Percentiles rank a stretch among this genome's conserved stretches.
These are phyloP conservation scores for Acronicta alni DNA, from an alignment of 2,888 invertebrate genomes.

Conservation along the genomic window DNA sequence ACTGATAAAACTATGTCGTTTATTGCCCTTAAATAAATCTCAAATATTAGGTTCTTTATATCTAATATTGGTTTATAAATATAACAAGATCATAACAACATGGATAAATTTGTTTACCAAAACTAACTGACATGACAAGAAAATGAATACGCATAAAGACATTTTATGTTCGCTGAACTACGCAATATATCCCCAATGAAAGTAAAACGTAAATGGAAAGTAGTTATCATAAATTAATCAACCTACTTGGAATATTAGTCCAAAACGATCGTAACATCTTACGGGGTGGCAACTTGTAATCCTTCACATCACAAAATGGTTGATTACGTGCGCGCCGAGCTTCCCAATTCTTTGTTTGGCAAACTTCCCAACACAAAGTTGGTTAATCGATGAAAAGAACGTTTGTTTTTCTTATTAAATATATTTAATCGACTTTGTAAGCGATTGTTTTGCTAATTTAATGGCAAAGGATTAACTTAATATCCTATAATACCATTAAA, in stretches of 20 bases:
- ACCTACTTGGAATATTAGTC: constrained; percentile 46
- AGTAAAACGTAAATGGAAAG: constrained; percentile 32
- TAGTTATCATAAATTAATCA: constrained; percentile 49
- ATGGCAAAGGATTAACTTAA: constrained; percentile 42
- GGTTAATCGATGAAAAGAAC: constrained; percentile 48
- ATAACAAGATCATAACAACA: neutral
- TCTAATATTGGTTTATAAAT: neutral
- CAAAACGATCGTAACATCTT: constrained; percentile 48
- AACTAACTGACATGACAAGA: neutral
- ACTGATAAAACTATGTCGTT: constrained; percentile 35
- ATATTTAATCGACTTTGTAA: constrained; percentile 46
- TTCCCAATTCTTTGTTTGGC: constrained; percentile 60
- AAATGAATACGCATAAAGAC: constrained; percentile 4
- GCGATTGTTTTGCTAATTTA: constrained; percentile 47
- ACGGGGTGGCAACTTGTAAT: constrained; percentile 60
- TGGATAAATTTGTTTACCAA: neutral
- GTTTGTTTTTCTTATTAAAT: constrained; percentile 58
- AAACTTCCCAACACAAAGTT: constrained; percentile 59
- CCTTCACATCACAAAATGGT: constrained; percentile 62
- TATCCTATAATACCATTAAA: constrained; percentile 41
- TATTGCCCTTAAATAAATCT: constrained; percentile 6
- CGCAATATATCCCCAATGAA: constrained; percentile 26
- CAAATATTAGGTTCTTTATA: neutral
- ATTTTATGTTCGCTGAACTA: constrained; percentile 18
- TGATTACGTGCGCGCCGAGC: constrained; percentile 57